Base-by-base conservation (phyloP, 2,113 vertebrate species). In the Athene cunicularia region DNA sequence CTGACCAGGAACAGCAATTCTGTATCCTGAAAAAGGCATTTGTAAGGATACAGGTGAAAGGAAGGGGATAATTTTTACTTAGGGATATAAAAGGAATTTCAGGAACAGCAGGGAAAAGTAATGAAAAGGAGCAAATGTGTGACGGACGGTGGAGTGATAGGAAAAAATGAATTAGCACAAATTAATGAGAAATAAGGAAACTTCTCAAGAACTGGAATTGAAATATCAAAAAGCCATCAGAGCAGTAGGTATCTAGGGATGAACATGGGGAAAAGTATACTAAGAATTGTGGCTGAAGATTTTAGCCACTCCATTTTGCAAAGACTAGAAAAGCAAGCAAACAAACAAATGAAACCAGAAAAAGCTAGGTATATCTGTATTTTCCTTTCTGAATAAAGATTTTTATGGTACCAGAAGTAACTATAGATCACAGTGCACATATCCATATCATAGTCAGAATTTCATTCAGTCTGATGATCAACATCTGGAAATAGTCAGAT, bases 301-400 rank as follows among this genome's bases (percentile, higher is more conserved):
- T 87, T 81, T 32, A 63, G 10, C 2, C 5, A 8, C 22, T 11
- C 6, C 47, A 50, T 8, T 47, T 55, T 55, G 24, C 24, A 37
- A 14, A 63, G 33, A 33, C 7, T 49, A 5, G 16, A 50, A 75
- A 81, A 71, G 39, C 5, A 81, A 71, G 39, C 5, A n/a, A 62
- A 45, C 8, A 35, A n/a, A 68, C 14, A n/a, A 62, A 23, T 3
- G 5, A 49, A 73, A 17, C 0, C 4, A 20, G 9, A 35, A 75
- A 43, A 71, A 47, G 5, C 3, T 23, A 20, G 0, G 2, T 20
- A 22, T n/a, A 32, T 9, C 18, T 41, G 13, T 37, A 0, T 23
- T 6, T 30, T 6, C 24, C 10, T 74, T 39, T 66, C 39, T 23
- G 18, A 81, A 53, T 13, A 41, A 84, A 70, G 7, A 53, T 19